These are phyloP conservation scores for Lophius americanus DNA, from an alignment of 2,797 vertebrate genomes.

Conservation along the genomic window DNA sequence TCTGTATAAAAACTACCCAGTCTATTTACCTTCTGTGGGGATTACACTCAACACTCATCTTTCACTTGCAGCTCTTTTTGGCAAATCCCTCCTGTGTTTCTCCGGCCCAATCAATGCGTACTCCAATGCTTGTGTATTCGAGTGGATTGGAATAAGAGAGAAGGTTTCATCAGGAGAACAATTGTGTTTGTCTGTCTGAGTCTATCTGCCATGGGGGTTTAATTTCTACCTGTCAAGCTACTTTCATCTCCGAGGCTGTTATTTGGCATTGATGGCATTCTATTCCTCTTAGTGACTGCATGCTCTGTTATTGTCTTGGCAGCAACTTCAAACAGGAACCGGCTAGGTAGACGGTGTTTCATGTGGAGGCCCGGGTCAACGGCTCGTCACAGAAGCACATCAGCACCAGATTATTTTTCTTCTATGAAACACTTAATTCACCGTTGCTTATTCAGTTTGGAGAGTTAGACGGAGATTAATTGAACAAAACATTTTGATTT, in stretches of 20 bases:
- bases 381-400: slow-evolving; percentile 22
- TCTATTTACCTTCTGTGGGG: slow-evolving; percentile 72
- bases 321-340: slow-evolving; percentile 41
- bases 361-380: slow-evolving; percentile 31
- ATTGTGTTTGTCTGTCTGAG: slow-evolving; percentile 49
- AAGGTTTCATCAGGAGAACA: slow-evolving; percentile 46
- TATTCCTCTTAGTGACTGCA: slow-evolving; percentile 37
- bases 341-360: slow-evolving; percentile 21
- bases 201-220: slow-evolving; percentile 46
- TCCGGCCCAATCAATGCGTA: slow-evolving; percentile 32
- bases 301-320: slow-evolving; percentile 55
- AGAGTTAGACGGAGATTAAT: slow-evolving; percentile 7
- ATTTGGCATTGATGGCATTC: slow-evolving; percentile 46
- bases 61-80: slow-evolving; percentile 62
- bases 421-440: slow-evolving; percentile 21
- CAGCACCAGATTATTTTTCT: slow-evolving; percentile 22
- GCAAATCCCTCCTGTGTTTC: slow-evolving; percentile 59
- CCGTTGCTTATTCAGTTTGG: slow-evolving; percentile 13
- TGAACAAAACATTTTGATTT: slow-evolving; percentile 23
- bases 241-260: slow-evolving; percentile 53
- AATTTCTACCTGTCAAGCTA: slow-evolving; percentile 48
- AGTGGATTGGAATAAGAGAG: slow-evolving; percentile 15
- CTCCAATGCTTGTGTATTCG: slow-evolving; percentile 9
- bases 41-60: slow-evolving; percentile 67
- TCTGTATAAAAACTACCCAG: slow-evolving; percentile 59